Base-by-base conservation (phyloP, 2,888 invertebrate genomes). In the Podabrus alpinus region DNA sequence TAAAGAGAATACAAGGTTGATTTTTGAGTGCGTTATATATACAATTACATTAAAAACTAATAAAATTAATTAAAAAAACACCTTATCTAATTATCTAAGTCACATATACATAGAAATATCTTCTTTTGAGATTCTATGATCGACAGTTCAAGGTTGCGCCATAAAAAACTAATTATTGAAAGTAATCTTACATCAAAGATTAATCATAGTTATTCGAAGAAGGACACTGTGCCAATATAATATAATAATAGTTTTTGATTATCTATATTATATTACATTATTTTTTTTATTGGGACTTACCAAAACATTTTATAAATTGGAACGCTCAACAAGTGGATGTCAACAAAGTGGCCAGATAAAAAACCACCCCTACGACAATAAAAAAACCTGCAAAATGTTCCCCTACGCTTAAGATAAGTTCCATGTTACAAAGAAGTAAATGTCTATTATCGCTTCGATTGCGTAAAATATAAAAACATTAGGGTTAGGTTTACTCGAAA, bases 321-420 rank as follows among this genome's bases (percentile, higher is more conserved):
- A 68, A 15, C 69, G 76, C 78, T 80, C 81, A 81, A 81, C 81
- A 81, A 81, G 81, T 81, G 80, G 84, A 85, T 86, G 86, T 86
- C 86, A 85, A 86, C 86, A 86, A 87, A 87, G 86, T 87, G 86
- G 85, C 86, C 85, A 85, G 86, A 87, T 87, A 87, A 86, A 87
- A 86, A 87, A 86, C 86, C 85, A 86, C 87, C 86, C 83, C 84
- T 84, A 83, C 84, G 85, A 84, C 86, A 85, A 85, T 86, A 86
- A 86, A 86, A 64, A 86, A 85, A 85, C 76, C 68, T 68, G 67
- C 73, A 71, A 72, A 72, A 71, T 59, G 70, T 62, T 73, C 69
- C 73, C 76, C 76, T 15, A 71, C 45, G 59, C 45, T 45, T 59
- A 73, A 59, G 66, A 62, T 45, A 67, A 67, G 21, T 67, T 25